Evolutionary conservation across 1,140 invertebrate genomes (phyloP), one percentile per base, ranked within the genome.

Genomic region (Sarcophaga bullata): DNA sequence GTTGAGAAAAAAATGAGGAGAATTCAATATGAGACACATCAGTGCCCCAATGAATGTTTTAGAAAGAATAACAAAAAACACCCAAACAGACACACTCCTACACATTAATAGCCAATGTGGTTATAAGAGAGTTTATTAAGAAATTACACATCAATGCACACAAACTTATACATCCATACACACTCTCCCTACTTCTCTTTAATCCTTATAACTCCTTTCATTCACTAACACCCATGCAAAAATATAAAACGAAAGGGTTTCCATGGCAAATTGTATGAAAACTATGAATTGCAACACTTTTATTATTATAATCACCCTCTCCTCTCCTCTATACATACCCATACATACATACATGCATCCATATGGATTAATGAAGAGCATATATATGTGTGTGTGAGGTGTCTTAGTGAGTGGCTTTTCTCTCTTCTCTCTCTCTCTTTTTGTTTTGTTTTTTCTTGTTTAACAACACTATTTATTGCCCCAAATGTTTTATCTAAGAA

Each of bases 181-280:
- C 1, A 68, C 25, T 37, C 25, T 37, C 25, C 4, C 25, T 37
- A 37, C 25, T n/a, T n/a, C n/a, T 37, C 25, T 37, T 37, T 37
- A 37, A 2, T 37, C 25, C 25, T 37, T 68, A 19, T 19, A 68
- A n/a, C 5, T 6, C 19, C 62, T 6, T n/a, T 9, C 3, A 25
- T 68, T 8, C 17, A 25, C 19, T 9, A 7, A 68, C 0, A 68
- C 17, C 19, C 10, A 68, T 8, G 62, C 17, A 68, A 11, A n/a
- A n/a, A 15, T 62, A 15, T 62, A n/a, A 11, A 62, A 15, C 10
- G 17, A 17, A 68, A 68, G 62, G 19, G 62, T 68, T 68, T 68
- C 25, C 62, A 68, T 68, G 62, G 62, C 62, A 68, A 68, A 68
- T 68, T 68, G 3, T 19, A 68, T 68, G 62, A 68, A 68, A 68